phyloP scores from a whole-genome alignment of 2,797 vertebrate species.

The Anguilla pacifica region DNA sequence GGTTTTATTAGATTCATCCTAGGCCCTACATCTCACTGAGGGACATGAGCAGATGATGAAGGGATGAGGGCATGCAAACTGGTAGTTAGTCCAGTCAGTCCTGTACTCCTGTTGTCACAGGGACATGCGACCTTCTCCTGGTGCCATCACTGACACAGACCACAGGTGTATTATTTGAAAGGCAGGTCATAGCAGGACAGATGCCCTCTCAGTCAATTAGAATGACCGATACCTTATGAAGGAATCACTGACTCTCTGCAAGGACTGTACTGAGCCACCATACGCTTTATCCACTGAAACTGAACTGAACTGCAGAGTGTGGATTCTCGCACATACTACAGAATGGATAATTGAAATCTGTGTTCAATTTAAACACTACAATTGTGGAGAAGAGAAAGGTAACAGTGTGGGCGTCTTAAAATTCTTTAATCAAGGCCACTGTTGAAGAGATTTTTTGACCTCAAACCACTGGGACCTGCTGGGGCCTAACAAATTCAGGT shows the following conservation, averaged over 20 bases:
- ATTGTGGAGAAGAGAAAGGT: neutral
- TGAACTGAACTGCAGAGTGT: neutral
- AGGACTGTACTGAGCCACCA: neutral
- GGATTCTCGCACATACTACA: neutral
- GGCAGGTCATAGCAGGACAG: neutral
- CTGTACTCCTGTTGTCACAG: neutral
- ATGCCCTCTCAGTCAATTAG: constrained; percentile 10
- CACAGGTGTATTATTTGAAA: constrained; percentile 1
- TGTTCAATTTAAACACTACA: neutral
- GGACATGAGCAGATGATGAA: neutral
- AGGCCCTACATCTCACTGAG: constrained; percentile 11
- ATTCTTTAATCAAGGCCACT: neutral
- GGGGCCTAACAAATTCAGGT: neutral
- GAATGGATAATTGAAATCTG: neutral
- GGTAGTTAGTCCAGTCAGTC: constrained; percentile 1
- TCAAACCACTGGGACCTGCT: too few species aligned
- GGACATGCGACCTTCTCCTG: neutral
- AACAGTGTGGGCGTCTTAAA: neutral
- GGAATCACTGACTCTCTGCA: neutral
- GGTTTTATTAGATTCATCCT: neutral
- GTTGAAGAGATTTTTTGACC: too few species aligned
- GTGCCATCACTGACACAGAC: neutral
- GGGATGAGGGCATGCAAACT: constrained; percentile 16
- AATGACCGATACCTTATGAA: neutral
- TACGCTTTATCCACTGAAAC: neutral